phyloP scores from a whole-genome alignment of 2,888 invertebrate species.

The Eupithecia subfuscata region DNA sequence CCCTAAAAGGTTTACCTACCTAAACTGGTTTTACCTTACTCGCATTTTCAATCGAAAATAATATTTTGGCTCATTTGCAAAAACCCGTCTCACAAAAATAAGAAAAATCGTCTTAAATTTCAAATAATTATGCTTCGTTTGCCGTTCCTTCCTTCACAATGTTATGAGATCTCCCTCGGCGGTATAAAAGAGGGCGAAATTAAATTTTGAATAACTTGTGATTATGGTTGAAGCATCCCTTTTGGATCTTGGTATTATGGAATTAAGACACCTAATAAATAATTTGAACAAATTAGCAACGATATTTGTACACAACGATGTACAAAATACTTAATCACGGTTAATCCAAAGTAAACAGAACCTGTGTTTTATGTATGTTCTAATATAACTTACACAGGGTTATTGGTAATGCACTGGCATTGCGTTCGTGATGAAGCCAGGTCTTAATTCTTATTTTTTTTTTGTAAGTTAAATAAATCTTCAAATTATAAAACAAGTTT shows the following conservation, averaged over 20 bases:
- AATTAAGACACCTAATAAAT: not conserved
- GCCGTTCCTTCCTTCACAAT: slow-evolving; percentile 36
- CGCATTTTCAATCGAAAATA: slow-evolving; percentile 18
- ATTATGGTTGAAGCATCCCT: slow-evolving; percentile 17
- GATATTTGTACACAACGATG: not conserved
- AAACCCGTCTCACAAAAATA: slow-evolving; percentile 35
- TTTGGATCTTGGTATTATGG: not conserved
- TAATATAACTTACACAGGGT: no score
- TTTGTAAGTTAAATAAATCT: no score
- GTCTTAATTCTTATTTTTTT: no score
- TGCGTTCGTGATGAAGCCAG: no score
- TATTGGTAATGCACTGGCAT: no score
- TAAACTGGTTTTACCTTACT: not conserved
- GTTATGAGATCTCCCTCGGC: slow-evolving; percentile 32
- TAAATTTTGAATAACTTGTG: slow-evolving; percentile 29
- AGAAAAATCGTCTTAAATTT: slow-evolving; percentile 40
- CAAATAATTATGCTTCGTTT: slow-evolving; percentile 40
- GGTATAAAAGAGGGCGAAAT: slow-evolving; percentile 34
- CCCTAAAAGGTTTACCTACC: not conserved
- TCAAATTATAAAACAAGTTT: not conserved
- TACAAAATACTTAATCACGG: not conserved
- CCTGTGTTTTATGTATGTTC: no score
- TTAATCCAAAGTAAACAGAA: no score
- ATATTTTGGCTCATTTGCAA: slow-evolving; percentile 34
- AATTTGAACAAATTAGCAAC: not conserved